phyloP scores from a whole-genome alignment of 2,797 vertebrate genomes.

The Harpagifer antarcticus region DNA sequence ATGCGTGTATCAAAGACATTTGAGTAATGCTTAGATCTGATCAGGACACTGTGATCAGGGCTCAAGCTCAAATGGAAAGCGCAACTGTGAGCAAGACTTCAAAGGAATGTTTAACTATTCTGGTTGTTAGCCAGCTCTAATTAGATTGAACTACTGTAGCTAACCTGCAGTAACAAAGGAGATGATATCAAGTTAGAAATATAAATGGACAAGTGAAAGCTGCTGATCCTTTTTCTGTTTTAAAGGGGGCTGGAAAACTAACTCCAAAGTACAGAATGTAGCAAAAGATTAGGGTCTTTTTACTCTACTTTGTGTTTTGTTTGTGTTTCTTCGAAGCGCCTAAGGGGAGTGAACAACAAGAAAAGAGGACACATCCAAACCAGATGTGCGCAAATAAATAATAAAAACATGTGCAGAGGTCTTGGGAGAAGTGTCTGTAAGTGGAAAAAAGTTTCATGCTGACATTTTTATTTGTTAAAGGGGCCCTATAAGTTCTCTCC shows the following conservation, averaged over 20 bases:
- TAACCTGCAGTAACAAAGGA: slow-evolving; percentile 35
- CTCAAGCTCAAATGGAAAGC: slow-evolving; percentile 32
- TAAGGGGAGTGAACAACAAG: slow-evolving; percentile 45
- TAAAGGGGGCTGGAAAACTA: slow-evolving; percentile 9
- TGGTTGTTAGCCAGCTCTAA: slow-evolving; percentile 39
- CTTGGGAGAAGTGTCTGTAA: slow-evolving; percentile 20
- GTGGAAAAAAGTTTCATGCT: slow-evolving; percentile 18
- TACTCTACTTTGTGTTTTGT: background rate
- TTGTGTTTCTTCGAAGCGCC: background rate
- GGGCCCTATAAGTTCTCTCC: background rate
- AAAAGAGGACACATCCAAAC: slow-evolving; percentile 33
- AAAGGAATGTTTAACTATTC: slow-evolving; percentile 40
- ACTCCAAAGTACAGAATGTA: background rate
- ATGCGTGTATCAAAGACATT: slow-evolving; percentile 37
- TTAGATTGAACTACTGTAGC: slow-evolving; percentile 41
- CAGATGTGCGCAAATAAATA: slow-evolving; percentile 51
- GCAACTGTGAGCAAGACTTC: slow-evolving; percentile 44
- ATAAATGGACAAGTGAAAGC: slow-evolving; percentile 36
- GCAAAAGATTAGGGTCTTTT: slow-evolving; percentile 6
- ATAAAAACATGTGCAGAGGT: slow-evolving; percentile 38
- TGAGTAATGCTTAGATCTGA: slow-evolving; percentile 9
- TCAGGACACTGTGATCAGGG: slow-evolving; percentile 22
- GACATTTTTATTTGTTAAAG: slow-evolving; percentile 23
- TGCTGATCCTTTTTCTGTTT: slow-evolving; percentile 3
- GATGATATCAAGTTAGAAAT: slow-evolving; percentile 3